Evolutionary conservation across 2,797 vertebrate genomes (phyloP).

Genomic region (Gymnothorax javanicus): DNA sequence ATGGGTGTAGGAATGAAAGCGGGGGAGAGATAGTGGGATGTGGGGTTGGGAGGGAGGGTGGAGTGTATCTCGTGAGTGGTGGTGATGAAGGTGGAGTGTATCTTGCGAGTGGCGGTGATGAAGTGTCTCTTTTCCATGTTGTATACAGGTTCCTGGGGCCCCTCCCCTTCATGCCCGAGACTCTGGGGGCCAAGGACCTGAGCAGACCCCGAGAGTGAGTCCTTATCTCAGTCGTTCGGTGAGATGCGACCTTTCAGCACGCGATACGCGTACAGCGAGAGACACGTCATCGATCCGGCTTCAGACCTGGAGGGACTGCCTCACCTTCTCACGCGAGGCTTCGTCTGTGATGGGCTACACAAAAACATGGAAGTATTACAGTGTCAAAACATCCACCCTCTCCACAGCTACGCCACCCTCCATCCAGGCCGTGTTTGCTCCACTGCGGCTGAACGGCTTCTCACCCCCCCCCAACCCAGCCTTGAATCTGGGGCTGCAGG

Average conservation of each 20-base stretch:
- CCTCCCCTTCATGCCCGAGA: conserved; percentile 2
- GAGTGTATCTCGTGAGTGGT: background rate
- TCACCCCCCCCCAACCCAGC: background rate
- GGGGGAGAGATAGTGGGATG: too few species aligned
- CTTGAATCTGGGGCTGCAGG: background rate
- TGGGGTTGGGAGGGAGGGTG: background rate
- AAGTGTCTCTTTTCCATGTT: conserved; percentile 9
- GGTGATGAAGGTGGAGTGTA: background rate
- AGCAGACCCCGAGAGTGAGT: background rate
- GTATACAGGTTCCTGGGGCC: background rate
- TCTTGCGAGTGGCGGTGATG: background rate
- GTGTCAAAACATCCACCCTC: background rate
- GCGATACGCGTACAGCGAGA: background rate
- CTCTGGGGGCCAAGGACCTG: background rate
- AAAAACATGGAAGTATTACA: background rate
- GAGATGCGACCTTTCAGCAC: background rate
- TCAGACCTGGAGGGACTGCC: background rate
- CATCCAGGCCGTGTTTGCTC: background rate
- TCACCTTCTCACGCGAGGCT: background rate
- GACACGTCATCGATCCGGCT: background rate
- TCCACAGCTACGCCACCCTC: background rate
- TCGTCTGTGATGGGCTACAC: background rate
- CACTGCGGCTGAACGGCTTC: background rate
- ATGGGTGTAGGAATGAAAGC: too few species aligned
- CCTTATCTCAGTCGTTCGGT: background rate